A percentile compares a stretch with the other conserved stretches of the same genome.
These are phyloP conservation scores for Crematogaster levior DNA, from an alignment of 2,888 invertebrate genomes.

Conservation along the genomic window DNA sequence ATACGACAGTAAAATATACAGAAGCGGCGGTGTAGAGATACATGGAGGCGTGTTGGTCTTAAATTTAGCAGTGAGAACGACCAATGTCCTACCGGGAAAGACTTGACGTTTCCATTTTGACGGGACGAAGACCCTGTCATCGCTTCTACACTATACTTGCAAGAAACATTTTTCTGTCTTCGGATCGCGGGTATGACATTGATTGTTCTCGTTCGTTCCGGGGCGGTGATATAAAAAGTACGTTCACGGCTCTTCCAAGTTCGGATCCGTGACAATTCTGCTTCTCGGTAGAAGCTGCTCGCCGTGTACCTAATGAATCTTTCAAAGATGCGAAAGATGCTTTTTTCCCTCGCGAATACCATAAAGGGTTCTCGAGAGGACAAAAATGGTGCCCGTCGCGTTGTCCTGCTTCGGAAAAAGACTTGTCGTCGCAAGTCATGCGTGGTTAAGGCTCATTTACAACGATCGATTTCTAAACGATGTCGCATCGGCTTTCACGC, in stretches of 20 bases:
- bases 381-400: constrained; percentile 75
- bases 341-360: constrained; percentile 39
- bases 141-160: neutral
- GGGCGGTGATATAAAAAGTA: constrained; percentile 17
- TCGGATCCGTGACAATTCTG: constrained; percentile 39
- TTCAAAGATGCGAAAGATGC: constrained; percentile 50
- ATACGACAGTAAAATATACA: constrained; percentile 30
- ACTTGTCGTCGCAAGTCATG: constrained; percentile 71
- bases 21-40: neutral
- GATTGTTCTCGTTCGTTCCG: constrained; percentile 37
- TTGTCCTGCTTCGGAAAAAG: constrained; percentile 73
- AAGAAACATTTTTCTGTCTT: neutral
- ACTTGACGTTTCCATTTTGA: constrained; percentile 20
- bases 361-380: constrained; percentile 41
- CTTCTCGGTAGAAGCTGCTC: constrained; percentile 48
- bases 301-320: constrained; percentile 60
- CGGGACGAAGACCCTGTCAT: neutral
- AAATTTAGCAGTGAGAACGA: neutral
- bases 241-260: constrained; percentile 49
- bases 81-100: neutral
- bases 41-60: neutral
- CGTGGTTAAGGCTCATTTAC: constrained; percentile 23
- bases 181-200: constrained; percentile 22
- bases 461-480: neutral
- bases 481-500: neutral